These are phyloP conservation scores for Lordiphosa collinella DNA, from an alignment of 1,140 invertebrate species.

Conservation along the genomic window DNA sequence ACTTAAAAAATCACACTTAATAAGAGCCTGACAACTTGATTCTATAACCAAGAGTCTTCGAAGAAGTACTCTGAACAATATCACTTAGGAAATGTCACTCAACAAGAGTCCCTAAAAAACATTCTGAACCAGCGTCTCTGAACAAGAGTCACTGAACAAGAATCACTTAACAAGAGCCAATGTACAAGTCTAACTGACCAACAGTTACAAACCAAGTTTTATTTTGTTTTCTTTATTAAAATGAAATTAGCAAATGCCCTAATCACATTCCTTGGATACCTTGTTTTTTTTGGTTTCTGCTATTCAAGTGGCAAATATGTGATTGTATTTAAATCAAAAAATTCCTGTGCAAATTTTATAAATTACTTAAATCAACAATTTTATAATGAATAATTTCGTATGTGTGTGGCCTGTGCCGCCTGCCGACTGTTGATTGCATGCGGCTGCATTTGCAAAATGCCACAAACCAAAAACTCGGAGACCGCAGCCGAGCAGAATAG, in stretches of 20 bases:
- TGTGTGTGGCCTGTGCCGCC: slow-evolving; percentile 10
- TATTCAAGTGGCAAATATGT: slow-evolving; percentile 2
- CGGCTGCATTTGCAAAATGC: slow-evolving; percentile 28
- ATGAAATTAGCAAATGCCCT: not conserved
- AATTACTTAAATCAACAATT: slow-evolving; percentile 54
- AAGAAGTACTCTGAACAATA: too few relatives aligned
- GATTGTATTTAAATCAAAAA: slow-evolving; percentile 17
- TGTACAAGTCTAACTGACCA: too few relatives aligned
- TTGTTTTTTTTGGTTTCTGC: not conserved
- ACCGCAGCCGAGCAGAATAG: slow-evolving; percentile 19
- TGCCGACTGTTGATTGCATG: slow-evolving; percentile 35
- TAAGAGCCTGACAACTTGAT: too few relatives aligned
- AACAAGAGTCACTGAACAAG: too few relatives aligned
- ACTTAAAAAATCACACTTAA: too few relatives aligned
- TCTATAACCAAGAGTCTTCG: too few relatives aligned
- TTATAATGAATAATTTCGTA: slow-evolving; percentile 58
- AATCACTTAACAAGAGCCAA: too few relatives aligned
- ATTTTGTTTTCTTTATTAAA: not conserved
- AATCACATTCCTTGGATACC: not conserved
- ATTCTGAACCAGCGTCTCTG: too few relatives aligned
- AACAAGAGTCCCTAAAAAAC: too few relatives aligned
- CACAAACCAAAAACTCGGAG: slow-evolving; percentile 1
- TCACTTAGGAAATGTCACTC: too few relatives aligned
- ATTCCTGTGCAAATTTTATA: slow-evolving; percentile 49
- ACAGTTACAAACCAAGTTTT: too few relatives aligned